phyloP scores from a whole-genome alignment of 2,888 invertebrate genomes.

The Drosophila gaucha region DNA sequence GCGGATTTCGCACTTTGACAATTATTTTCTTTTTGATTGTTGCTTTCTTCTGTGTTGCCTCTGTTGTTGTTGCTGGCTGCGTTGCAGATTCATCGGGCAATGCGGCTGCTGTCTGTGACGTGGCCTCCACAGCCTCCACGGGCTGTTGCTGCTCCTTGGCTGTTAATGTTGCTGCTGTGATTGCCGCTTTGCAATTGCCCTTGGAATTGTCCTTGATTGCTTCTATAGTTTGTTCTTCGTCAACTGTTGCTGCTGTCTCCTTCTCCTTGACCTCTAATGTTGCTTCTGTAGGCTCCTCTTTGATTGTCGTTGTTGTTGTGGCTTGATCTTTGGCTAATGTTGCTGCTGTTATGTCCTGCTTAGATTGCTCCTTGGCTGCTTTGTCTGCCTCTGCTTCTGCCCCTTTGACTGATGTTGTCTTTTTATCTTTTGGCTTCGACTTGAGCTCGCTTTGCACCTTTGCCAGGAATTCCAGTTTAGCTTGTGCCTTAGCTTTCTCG shows the following conservation, averaged over 20 bases:
- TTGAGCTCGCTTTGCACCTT: constrained; percentile 61
- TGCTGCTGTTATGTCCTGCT: background rate
- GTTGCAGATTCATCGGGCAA: constrained; percentile 49
- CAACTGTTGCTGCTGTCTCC: background rate
- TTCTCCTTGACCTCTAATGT: too few species aligned
- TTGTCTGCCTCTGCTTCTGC: background rate
- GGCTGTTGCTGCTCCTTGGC: constrained; percentile 14
- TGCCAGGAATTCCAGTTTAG: constrained; percentile 53
- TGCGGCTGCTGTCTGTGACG: constrained; percentile 22
- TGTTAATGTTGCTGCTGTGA: background rate
- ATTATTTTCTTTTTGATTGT: constrained; percentile 60
- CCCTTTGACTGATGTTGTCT: background rate
- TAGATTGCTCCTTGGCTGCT: constrained; percentile 1
- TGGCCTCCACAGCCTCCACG: constrained; percentile 45
- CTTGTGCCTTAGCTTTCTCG: constrained; percentile 35
- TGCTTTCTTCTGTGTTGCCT: background rate
- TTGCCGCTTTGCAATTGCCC: background rate
- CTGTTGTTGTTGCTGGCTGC: constrained; percentile 20
- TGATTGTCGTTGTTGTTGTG: too few species aligned
- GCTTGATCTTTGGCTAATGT: background rate
- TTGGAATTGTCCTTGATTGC: background rate
- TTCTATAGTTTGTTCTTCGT: too few species aligned
- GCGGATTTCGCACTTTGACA: constrained; percentile 60
- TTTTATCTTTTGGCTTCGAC: constrained; percentile 42
- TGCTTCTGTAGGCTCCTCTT: background rate